Conservation (phyloP, 2,888 invertebrate genomes). For the Apotomis betuletana region DNA sequence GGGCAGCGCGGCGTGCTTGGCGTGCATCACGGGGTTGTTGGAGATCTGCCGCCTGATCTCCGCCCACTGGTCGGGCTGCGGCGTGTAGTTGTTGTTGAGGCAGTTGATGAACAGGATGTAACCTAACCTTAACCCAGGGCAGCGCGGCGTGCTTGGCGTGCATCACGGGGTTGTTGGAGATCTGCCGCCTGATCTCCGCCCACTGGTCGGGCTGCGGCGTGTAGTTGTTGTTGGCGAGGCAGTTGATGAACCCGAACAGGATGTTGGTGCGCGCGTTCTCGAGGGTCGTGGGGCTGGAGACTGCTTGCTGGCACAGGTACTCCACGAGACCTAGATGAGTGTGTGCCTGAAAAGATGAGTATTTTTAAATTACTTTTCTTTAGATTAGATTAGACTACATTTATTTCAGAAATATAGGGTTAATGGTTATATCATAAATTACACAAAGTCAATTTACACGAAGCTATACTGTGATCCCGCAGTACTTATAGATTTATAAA, state of each 20-base stretch:
- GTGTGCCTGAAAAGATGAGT: constrained; percentile 72
- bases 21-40: constrained; percentile 65
- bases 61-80: constrained; percentile 78
- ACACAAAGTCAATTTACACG: no score
- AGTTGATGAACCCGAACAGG: constrained; percentile 79
- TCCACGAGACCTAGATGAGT: constrained; percentile 83
- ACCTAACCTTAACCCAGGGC: constrained; percentile 60
- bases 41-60: constrained; percentile 71
- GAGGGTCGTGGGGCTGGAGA: constrained; percentile 66
- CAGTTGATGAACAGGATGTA: constrained; percentile 71
- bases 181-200: constrained; percentile 71
- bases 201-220: constrained; percentile 80
- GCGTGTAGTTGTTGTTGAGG: constrained; percentile 85
- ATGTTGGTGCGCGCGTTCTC: constrained; percentile 66
- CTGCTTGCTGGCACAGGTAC: constrained; percentile 79
- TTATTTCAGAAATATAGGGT: no score
- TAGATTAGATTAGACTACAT: no score
- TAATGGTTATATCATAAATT: no score
- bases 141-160: constrained; percentile 66
- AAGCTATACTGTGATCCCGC: no score
- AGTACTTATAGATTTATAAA: no score
- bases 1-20: constrained; percentile 68
- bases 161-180: constrained; percentile 70
- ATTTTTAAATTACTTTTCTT: no score
- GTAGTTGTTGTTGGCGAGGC: constrained; percentile 84